These are phyloP conservation scores for Pachypanchax playfairii DNA, from an alignment of 2,113 vertebrate genomes.

Conservation along the genomic window DNA sequence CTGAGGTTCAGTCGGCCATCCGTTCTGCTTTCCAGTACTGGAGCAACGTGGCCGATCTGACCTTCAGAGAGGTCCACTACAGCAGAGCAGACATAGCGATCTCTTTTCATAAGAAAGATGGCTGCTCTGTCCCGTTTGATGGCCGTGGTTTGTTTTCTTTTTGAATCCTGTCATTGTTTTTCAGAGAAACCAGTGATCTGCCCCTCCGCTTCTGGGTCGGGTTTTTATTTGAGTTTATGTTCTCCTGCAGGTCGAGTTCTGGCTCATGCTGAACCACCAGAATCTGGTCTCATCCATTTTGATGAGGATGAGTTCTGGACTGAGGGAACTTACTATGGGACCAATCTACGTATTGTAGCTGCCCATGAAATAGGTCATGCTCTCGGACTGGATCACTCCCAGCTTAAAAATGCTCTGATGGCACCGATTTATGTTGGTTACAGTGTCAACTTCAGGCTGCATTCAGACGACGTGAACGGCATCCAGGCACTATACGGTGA, in stretches of 20 bases:
- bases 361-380: slow-evolving; percentile 92
- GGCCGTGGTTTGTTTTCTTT: slow-evolving; percentile 69
- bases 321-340: slow-evolving; percentile 79
- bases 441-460: slow-evolving; percentile 80
- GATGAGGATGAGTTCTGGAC: slow-evolving; percentile 90
- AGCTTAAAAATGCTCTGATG: slow-evolving; percentile 84
- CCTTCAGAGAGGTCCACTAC: slow-evolving; percentile 81
- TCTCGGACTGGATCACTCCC: slow-evolving; percentile 88
- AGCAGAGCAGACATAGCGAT: slow-evolving; percentile 85
- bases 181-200: not conserved
- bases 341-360: slow-evolving; percentile 89
- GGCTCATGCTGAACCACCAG: slow-evolving; percentile 87
- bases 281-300: slow-evolving; percentile 87
- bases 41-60: slow-evolving; percentile 81
- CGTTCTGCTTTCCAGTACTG: slow-evolving; percentile 85
- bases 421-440: slow-evolving; percentile 87
- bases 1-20: slow-evolving; percentile 74
- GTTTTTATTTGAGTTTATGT: not conserved
- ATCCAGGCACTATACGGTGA: slow-evolving; percentile 89
- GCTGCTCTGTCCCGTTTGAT: slow-evolving; percentile 76
- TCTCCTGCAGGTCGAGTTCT: slow-evolving; percentile 80
- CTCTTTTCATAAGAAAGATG: slow-evolving; percentile 80
- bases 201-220: not conserved
- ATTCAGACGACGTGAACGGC: slow-evolving; percentile 84
- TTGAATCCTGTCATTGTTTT: not conserved